Evolutionary conservation across 2,888 invertebrate genomes (phyloP), one percentile per base, ranked within the genome.

Genomic region (Platynereis dumerilii): DNA sequence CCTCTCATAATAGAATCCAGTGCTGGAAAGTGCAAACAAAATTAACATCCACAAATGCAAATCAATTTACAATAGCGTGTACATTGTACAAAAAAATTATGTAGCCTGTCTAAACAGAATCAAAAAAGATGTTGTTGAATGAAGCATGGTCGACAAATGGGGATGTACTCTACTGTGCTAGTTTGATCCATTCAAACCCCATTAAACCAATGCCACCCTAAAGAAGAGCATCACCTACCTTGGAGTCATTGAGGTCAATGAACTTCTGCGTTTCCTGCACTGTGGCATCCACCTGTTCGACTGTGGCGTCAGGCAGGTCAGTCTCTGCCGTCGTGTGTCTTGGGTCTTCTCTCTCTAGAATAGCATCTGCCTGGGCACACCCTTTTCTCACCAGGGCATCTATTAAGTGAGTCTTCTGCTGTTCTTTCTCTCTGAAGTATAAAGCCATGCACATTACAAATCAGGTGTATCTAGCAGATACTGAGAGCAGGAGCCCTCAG

Each of bases 221-320:
- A n/a, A n/a, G n/a, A n/a, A n/a, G n/a, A n/a, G n/a, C n/a, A n/a
- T n/a, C n/a, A n/a, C n/a, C n/a, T 85, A 91, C 92, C 88, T 93
- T 93, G 44, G 87, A 79, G 83, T 94, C 94, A 60, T 87, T 89
- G 55, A 91, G 87, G 81, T 96, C 94, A 1, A 89, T 87, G 85
- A 91, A 94, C 84, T 92, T 92, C 74, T 91, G 88, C 71, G 94
- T 86, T 77, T 92, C 91, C 66, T 87, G 86, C 87, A 88, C 90
- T 66, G 87, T 85, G 60, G 85, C 87, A 74, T 89, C 87, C 26
- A 92, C 86, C 27, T 90, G 88, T 67, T 87, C 87, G 45, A 88
- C 78, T 20, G 87, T 75, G 24, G 81, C 70, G n/a, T 54, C 53
- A n/a, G 60, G 55, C n/a, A 53, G 27, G 56, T 44, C n/a, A 55